Evolutionary conservation across 2,888 invertebrate genomes (phyloP), one percentile per base, ranked within the genome.

Genomic region (Rotaria socialis): DNA sequence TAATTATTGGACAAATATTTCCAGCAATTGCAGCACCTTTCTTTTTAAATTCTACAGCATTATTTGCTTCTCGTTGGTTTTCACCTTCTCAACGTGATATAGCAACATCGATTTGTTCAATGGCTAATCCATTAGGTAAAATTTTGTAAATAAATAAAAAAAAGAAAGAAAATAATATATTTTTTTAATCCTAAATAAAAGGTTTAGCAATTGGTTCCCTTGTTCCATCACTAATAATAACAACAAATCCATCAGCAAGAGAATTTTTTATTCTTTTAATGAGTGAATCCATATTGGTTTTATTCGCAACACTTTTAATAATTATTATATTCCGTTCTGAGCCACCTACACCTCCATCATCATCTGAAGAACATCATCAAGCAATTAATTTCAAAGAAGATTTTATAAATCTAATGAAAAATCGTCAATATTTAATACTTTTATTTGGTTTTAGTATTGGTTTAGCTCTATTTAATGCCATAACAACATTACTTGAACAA

Each of bases 401-500:
- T 56, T 56, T 56, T 24, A 19, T 56, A 3, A 56, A 56, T 56
- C 22, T 56, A 7, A 16, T 56, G 22, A 56, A 3, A 19, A 56
- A 56, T 56, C 6, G 22, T 56, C 56, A 89, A 50, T 92, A 90
- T 88, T 89, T 90, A 89, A 87, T 92, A 27, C 89, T 92, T 67
- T 89, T 90, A 84, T 85, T 92, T 56, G 89, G 89, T 75, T 90
- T 92, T 88, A 92, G 92, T 35, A 89, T 90, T 6, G 92, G 92
- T 6, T 89, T 92, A 85, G 92, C 92, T 10, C 88, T 92, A 11
- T 91, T 92, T 88, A 92, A 92, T 85, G 89, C 91, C 14, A 88
- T 92, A 41, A 90, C 91, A 85, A 92, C 92, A 52, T 90, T 92
- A 85, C 88, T 92, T 8, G 91, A 92, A 87, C 92, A 92, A 87